These are phyloP conservation scores for Agrochola macilenta DNA, from an alignment of 2,888 invertebrate genomes.

Conservation along the genomic window DNA sequence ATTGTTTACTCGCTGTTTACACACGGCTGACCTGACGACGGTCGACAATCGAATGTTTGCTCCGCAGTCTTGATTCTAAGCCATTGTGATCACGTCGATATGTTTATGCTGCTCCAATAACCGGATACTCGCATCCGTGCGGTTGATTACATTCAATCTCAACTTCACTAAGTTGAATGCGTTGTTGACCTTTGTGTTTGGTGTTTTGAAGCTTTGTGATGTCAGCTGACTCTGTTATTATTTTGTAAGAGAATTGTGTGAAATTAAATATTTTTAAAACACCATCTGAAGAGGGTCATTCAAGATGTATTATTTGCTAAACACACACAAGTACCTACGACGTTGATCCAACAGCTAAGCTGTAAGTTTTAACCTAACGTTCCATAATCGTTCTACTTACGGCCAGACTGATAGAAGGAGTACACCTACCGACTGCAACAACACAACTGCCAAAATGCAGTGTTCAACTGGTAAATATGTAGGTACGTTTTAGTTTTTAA, in stretches of 20 bases:
- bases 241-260: neutral
- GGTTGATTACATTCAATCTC: conserved; percentile 47
- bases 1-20: conserved; percentile 74
- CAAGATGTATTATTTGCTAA: neutral
- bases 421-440: neutral
- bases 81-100: conserved; percentile 80
- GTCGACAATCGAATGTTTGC: conserved; percentile 85
- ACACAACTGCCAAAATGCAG: neutral
- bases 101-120: conserved; percentile 75
- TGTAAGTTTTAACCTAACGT: neutral
- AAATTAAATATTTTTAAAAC: conserved; percentile 18
- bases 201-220: conserved; percentile 12
- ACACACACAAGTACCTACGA: neutral
- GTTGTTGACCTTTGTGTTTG: conserved; percentile 22
- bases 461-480: neutral
- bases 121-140: conserved; percentile 49
- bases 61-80: conserved; percentile 74
- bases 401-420: neutral
- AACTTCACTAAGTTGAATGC: conserved; percentile 25
- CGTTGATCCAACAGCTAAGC: neutral
- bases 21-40: conserved; percentile 62
- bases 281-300: neutral
- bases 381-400: neutral
- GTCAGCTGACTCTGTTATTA: conserved; percentile 1
- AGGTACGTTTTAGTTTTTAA: neutral